These are phyloP conservation scores for Pristionchus maxplancki DNA, from an alignment of 2,888 invertebrate species.

Conservation along the genomic window DNA sequence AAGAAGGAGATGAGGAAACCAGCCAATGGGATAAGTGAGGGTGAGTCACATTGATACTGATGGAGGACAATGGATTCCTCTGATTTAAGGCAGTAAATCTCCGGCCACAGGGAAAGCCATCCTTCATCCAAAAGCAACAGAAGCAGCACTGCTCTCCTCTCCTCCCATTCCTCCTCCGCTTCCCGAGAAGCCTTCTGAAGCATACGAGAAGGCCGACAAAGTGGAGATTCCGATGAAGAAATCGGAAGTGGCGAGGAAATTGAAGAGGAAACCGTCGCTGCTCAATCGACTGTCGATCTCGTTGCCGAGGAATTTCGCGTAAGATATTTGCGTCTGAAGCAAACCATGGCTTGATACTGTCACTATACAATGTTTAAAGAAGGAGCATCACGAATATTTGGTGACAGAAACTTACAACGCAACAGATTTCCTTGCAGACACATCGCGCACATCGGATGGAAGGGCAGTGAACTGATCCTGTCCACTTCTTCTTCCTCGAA, in stretches of 20 bases:
- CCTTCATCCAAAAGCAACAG: not conserved
- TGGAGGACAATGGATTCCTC: not conserved
- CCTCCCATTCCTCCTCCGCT: constrained; percentile 55
- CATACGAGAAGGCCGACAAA: constrained; percentile 5
- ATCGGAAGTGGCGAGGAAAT: constrained; percentile 56
- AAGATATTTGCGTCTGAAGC: not conserved
- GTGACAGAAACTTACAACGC: not conserved
- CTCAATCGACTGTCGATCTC: constrained; percentile 45
- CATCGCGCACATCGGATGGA: constrained; percentile 67
- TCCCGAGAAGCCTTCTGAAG: not conserved
- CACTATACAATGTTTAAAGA: no score
- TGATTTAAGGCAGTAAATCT: not conserved
- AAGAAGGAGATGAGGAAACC: constrained; percentile 19
- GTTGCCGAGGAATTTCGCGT: constrained; percentile 48
- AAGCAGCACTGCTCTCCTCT: no score
- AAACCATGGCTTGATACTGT: no score
- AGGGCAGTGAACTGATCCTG: constrained; percentile 58
- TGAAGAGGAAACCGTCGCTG: constrained; percentile 28
- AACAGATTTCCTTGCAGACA: constrained; percentile 55
- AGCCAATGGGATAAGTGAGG: not conserved
- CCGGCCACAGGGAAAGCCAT: not conserved
- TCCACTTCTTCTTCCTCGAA: not conserved
- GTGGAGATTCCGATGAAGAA: constrained; percentile 63
- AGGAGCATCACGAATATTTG: no score
- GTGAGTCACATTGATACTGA: not conserved